Percentiles rank a stretch among this genome's conserved stretches.
Evolutionary conservation across 2,888 invertebrate species (phyloP).

Genomic region (Trichacis sp.): DNA sequence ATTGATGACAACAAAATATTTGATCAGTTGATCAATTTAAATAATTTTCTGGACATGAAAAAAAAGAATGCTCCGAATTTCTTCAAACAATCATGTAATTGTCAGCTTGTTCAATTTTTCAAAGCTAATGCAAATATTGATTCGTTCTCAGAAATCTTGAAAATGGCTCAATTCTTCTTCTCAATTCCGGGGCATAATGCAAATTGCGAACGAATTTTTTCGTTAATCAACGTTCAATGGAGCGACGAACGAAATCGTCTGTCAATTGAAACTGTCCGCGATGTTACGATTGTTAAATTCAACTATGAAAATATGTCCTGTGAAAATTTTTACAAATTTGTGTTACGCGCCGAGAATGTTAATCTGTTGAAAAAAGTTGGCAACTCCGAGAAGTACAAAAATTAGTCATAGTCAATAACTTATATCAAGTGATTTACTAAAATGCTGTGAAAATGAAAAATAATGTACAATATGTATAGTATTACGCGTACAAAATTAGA

Average conservation of each 20-base stretch:
- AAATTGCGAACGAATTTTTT: constrained; percentile 15
- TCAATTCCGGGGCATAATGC: not conserved
- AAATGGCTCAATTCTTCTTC: constrained; percentile 5
- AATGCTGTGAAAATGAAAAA: too few species aligned
- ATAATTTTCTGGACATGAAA: constrained; percentile 1
- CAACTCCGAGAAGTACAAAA: too few species aligned
- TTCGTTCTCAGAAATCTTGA: constrained; percentile 1
- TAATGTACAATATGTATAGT: too few species aligned
- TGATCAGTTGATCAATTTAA: constrained; percentile 18
- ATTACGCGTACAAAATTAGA: too few species aligned
- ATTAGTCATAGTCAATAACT: too few species aligned
- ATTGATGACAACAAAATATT: constrained; percentile 18
- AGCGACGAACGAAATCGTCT: constrained; percentile 12
- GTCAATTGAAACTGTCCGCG: not conserved
- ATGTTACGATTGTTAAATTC: not conserved
- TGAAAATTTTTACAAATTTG: not conserved
- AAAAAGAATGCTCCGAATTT: not conserved
- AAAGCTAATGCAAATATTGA: not conserved
- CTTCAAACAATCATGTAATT: constrained; percentile 2
- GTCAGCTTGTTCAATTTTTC: not conserved
- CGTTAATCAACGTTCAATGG: constrained; percentile 14
- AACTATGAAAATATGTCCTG: not conserved
- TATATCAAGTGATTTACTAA: too few species aligned
- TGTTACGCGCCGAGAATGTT: not conserved
- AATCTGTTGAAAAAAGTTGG: too few species aligned